A percentile compares a stretch with the other conserved stretches of the same genome.
These are phyloP conservation scores for Macaca nemestrina DNA, from an alignment of 2,113 vertebrate species.

Conservation along the genomic window DNA sequence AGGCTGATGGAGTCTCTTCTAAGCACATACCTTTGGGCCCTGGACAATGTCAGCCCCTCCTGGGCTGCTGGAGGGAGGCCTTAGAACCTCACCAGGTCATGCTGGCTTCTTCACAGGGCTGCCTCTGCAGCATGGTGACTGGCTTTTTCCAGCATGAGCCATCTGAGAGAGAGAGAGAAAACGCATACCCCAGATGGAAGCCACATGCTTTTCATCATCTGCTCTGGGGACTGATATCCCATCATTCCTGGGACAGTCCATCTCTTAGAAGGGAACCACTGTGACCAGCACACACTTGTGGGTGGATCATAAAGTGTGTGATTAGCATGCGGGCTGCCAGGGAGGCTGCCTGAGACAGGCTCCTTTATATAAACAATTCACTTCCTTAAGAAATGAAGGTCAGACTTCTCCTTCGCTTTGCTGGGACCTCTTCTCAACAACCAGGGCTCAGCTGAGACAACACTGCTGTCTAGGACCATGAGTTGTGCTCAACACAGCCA, in stretches of 20 bases:
- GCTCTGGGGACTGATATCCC: not conserved
- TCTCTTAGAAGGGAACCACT: too few relatives aligned
- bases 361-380: not conserved
- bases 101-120: fast-evolving
- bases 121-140: fast-evolving
- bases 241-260: fast-evolving
- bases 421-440: not conserved
- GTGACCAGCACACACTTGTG: not conserved
- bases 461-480: not conserved
- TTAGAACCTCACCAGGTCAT: fast-evolving
- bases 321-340: not conserved
- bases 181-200: not conserved
- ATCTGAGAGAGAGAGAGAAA: not conserved
- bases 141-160: too few relatives aligned
- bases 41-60: not conserved
- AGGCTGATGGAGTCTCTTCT: not conserved
- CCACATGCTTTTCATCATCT: not conserved
- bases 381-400: not conserved
- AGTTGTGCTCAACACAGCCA: not conserved
- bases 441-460: not conserved
- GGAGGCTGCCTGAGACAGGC: fast-evolving
- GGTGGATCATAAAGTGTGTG: not conserved
- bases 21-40: fast-evolving
- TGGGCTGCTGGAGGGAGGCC: fast-evolving
- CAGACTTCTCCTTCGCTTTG: not conserved